These are phyloP conservation scores for Timema podura DNA, from an alignment of 2,888 invertebrate species.

Conservation along the genomic window DNA sequence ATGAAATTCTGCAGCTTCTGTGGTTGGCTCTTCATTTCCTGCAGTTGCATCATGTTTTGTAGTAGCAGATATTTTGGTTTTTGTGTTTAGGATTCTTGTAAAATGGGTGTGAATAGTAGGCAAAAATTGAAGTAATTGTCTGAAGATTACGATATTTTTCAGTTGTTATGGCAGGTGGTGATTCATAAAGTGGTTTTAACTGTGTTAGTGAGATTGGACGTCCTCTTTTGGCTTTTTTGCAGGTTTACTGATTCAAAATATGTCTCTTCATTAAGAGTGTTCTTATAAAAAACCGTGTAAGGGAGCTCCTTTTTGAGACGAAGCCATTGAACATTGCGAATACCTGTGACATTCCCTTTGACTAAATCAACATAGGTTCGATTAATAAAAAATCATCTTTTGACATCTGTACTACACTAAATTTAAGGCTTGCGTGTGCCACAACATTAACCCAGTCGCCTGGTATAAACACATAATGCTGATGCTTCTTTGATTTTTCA, in stretches of 20 bases:
- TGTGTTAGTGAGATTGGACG: neutral
- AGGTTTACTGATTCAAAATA: too few relatives aligned
- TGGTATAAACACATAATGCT: neutral
- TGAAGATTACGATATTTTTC: neutral
- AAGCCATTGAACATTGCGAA: slow-evolving; percentile 15
- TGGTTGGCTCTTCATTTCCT: neutral
- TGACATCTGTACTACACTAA: slow-evolving; percentile 6
- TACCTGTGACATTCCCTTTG: slow-evolving; percentile 14
- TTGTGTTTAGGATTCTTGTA: neutral
- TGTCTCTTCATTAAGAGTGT: neutral
- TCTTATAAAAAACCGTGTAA: slow-evolving; percentile 6
- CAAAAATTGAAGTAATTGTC: neutral
- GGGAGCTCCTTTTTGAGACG: slow-evolving; percentile 11
- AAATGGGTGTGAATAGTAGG: neutral
- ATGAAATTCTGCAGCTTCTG: too few relatives aligned
- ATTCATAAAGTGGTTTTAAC: neutral
- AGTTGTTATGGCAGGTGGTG: neutral
- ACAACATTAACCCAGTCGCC: slow-evolving; percentile 12
- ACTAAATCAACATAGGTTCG: neutral
- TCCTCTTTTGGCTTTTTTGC: neutral
- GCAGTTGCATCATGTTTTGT: neutral
- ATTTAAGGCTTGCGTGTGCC: slow-evolving; percentile 10
- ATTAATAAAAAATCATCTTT: neutral
- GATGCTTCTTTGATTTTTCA: neutral
- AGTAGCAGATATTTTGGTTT: neutral